These are phyloP conservation scores for Oxyscelio sp. DNA, from an alignment of 2,888 invertebrate species.

Conservation along the genomic window DNA sequence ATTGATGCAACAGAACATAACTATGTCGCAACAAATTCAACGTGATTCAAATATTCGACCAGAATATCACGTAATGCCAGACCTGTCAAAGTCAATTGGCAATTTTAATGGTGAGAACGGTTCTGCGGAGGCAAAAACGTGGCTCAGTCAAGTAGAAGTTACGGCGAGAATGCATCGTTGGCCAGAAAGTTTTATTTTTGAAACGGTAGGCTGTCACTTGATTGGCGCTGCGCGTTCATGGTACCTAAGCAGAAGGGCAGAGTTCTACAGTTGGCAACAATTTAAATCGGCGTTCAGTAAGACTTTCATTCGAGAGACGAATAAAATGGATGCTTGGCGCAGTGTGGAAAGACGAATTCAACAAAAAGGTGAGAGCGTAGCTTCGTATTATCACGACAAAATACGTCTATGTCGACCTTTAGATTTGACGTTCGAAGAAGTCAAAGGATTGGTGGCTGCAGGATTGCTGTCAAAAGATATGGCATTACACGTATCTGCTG, in stretches of 20 bases:
- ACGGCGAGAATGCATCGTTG: slow-evolving; percentile 59
- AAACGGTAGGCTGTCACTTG: slow-evolving; percentile 53
- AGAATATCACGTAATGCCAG: slow-evolving; percentile 65
- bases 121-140: slow-evolving; percentile 50
- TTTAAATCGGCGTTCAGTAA: slow-evolving; percentile 36
- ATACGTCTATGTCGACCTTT: slow-evolving; percentile 41
- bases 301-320: slow-evolving; percentile 37
- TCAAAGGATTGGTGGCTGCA: slow-evolving; percentile 34
- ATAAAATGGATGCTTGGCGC: slow-evolving; percentile 35
- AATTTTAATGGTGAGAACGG: no score
- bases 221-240: slow-evolving; percentile 51
- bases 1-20: slow-evolving; percentile 1
- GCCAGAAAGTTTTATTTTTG: slow-evolving; percentile 56
- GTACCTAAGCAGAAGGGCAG: slow-evolving; percentile 29
- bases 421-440: slow-evolving; percentile 35
- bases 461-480: slow-evolving; percentile 40
- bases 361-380: slow-evolving; percentile 30
- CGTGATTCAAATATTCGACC: neutral
- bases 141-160: slow-evolving; percentile 60
- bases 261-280: slow-evolving; percentile 29
- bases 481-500: neutral
- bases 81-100: slow-evolving; percentile 54
- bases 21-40: no score
- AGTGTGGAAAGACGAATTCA: slow-evolving; percentile 49
- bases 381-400: no score